A percentile compares a stretch with the other conserved stretches of the same genome.
These are phyloP conservation scores for Drosophila sulfurigaster DNA, from an alignment of 1,140 invertebrate species.

Conservation along the genomic window DNA sequence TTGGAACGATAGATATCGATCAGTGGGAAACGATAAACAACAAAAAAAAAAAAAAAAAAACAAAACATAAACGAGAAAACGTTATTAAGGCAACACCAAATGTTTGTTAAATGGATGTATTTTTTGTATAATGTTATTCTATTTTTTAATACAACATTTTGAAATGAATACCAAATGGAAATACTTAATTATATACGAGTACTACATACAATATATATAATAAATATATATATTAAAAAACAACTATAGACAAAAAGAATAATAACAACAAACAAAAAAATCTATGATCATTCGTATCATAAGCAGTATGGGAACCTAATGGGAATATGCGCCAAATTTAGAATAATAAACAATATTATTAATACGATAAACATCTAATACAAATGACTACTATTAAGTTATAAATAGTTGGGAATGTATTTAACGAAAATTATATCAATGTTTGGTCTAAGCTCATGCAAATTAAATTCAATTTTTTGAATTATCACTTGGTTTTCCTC, in stretches of 20 bases:
- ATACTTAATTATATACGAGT: conserved; percentile 51
- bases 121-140: conserved; percentile 77
- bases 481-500: conserved; percentile 54
- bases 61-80: conserved; percentile 18
- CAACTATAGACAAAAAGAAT: conserved; percentile 25
- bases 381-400: conserved; percentile 49
- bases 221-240: conserved; percentile 43
- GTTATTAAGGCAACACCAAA: conserved; percentile 76
- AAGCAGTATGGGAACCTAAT: conserved; percentile 58
- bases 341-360: conserved; percentile 50
- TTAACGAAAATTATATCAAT: conserved; percentile 55
- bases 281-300: conserved; percentile 28
- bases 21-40: conserved; percentile 32
- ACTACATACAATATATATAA: conserved; percentile 44
- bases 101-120: conserved; percentile 63
- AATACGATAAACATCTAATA: conserved; percentile 47
- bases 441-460: conserved; percentile 62
- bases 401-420: conserved; percentile 50
- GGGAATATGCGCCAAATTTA: conserved; percentile 77
- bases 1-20: conserved; percentile 46
- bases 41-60: conserved; percentile 14
- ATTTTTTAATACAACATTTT: conserved; percentile 74
- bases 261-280: conserved; percentile 30
- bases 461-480: conserved; percentile 76
- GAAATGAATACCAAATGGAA: conserved; percentile 34